Percentiles rank a stretch among this genome's conserved stretches.
phyloP scores from a whole-genome alignment of 2,113 vertebrate genomes.

The Gopherus evgoodei region DNA sequence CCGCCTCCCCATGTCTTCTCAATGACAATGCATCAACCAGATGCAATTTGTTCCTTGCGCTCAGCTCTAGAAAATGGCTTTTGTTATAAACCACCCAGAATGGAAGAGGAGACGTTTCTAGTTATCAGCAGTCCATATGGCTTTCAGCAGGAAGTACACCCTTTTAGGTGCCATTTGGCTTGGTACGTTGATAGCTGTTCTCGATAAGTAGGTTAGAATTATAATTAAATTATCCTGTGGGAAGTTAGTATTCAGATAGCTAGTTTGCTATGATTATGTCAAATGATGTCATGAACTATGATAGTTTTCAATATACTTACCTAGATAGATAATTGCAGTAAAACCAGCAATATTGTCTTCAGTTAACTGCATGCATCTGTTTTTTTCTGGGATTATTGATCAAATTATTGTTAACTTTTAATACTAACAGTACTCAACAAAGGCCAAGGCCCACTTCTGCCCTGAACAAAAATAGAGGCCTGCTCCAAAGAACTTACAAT shows the following conservation, averaged over 20 bases:
- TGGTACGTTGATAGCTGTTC: conserved; percentile 1
- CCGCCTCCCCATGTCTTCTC: neutral
- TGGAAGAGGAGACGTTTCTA: neutral
- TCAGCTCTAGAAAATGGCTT: neutral
- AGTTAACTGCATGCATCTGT: neutral
- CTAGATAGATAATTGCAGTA: neutral
- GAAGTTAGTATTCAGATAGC: conserved; percentile 20
- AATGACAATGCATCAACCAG: neutral
- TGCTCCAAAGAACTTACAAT: neutral
- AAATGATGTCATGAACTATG: neutral
- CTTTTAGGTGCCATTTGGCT: neutral
- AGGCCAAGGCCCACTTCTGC: fast-evolving
- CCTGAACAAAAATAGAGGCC: neutral
- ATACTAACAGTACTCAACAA: fast-evolving
- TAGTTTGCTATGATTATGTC: neutral
- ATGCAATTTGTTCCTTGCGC: neutral
- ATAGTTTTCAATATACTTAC: conserved; percentile 15
- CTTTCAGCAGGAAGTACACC: neutral
- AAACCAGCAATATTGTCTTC: neutral
- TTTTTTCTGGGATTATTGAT: neutral
- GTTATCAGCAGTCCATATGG: neutral
- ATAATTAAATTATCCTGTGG: neutral
- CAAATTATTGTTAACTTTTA: neutral
- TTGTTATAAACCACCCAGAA: neutral
- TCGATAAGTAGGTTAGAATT: conserved; percentile 18